Evolutionary conservation across 2,113 vertebrate genomes (phyloP).

Genomic region (Campylomormyrus tamandua): DNA sequence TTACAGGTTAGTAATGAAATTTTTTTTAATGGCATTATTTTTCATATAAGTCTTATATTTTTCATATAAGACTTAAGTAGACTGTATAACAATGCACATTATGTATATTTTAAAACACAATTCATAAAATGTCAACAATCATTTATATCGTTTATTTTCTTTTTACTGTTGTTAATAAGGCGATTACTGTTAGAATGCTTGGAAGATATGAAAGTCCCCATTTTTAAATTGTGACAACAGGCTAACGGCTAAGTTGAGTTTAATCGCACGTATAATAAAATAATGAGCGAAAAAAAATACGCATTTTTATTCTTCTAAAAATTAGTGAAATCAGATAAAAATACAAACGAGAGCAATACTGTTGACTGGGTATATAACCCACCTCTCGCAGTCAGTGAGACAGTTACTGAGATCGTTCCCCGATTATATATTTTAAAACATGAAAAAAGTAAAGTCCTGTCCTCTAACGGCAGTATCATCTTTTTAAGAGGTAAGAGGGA

Average conservation of each 20-base stretch:
- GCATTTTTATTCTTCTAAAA: neutral
- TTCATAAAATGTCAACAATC: neutral
- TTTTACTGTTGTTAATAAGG: neutral
- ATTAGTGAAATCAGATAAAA: neutral
- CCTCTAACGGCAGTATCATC: constrained; percentile 84
- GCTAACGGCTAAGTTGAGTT: neutral
- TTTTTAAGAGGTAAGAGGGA: constrained; percentile 87
- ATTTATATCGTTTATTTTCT: neutral
- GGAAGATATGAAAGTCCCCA: neutral
- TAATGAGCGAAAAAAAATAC: neutral
- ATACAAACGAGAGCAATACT: neutral
- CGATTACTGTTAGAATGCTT: neutral
- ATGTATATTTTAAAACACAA: neutral
- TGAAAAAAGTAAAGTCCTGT: constrained; percentile 68
- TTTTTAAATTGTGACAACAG: neutral
- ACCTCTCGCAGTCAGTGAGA: neutral
- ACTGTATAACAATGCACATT: neutral
- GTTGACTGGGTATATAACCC: neutral
- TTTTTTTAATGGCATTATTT: neutral
- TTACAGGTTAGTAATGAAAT: neutral
- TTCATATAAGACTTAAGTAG: neutral
- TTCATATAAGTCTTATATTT: neutral
- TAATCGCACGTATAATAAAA: neutral
- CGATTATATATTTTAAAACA: neutral
- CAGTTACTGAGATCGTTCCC: neutral